phyloP scores from a whole-genome alignment of 2,113 vertebrate species.

The Macquaria ambigua region DNA sequence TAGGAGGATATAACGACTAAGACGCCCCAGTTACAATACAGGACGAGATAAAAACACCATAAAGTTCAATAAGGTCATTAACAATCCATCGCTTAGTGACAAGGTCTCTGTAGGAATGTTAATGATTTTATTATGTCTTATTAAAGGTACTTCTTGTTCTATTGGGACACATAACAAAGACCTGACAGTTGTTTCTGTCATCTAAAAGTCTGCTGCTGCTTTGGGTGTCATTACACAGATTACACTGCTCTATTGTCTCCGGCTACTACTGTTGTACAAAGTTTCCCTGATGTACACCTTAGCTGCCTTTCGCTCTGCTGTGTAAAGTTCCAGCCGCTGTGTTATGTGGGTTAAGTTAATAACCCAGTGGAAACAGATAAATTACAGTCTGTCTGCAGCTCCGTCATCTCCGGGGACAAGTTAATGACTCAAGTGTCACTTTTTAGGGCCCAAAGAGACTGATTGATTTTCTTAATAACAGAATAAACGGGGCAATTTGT shows the following conservation, averaged over 20 bases:
- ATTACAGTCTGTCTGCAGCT: constrained; percentile 53
- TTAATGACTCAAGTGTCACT: constrained; percentile 41
- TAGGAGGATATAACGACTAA: background rate
- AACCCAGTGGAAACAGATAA: constrained; percentile 54
- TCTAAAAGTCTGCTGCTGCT: constrained; percentile 5
- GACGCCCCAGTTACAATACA: background rate
- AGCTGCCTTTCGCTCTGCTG: constrained; percentile 59
- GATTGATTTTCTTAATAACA: constrained; percentile 34
- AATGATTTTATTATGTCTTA: constrained; percentile 43
- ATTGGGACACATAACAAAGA: constrained; percentile 15
- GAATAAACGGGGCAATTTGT: constrained; percentile 25
- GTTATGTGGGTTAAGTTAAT: constrained; percentile 51
- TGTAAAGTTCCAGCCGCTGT: constrained; percentile 39
- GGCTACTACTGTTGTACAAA: constrained; percentile 30
- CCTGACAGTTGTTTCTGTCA: constrained; percentile 9
- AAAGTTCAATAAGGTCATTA: constrained; percentile 16
- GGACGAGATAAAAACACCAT: constrained; percentile 23
- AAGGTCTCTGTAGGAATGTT: constrained; percentile 36
- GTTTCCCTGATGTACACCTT: constrained; percentile 53
- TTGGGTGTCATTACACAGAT: constrained; percentile 50
- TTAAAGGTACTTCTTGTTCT: constrained; percentile 28
- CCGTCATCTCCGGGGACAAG: constrained; percentile 41
- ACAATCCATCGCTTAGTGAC: constrained; percentile 10
- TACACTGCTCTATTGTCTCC: constrained; percentile 53
- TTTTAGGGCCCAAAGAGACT: constrained; percentile 18